A percentile compares a stretch with the other conserved stretches of the same genome.
Evolutionary conservation across 2,113 vertebrate genomes (phyloP).

Genomic region (Dryoscopus gambensis): DNA sequence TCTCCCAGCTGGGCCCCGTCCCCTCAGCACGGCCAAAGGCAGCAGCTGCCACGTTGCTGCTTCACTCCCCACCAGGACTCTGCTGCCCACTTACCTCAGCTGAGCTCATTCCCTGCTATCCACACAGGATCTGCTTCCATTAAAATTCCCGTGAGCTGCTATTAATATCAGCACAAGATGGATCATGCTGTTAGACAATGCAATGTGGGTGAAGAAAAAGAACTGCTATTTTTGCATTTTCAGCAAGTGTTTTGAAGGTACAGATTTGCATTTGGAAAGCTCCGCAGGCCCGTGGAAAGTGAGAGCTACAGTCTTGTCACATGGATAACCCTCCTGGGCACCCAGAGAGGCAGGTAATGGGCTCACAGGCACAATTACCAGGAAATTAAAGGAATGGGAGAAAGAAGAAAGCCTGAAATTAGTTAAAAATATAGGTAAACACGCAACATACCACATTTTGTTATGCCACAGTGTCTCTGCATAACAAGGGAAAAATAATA

Average conservation of each 20-base stretch:
- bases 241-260: neutral
- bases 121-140: neutral
- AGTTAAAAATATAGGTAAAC: neutral
- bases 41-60: neutral
- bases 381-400: neutral
- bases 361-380: neutral
- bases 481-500: slow-evolving; percentile 45
- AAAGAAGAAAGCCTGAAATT: neutral
- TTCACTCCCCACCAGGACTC: neutral
- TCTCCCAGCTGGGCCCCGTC: neutral
- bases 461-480: neutral
- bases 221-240: neutral
- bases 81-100: neutral
- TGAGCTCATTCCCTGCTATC: neutral
- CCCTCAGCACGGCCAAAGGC: no score
- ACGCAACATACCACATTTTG: neutral
- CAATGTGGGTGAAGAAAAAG: no score
- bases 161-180: neutral
- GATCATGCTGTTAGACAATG: neutral
- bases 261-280: neutral
- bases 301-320: neutral
- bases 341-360: neutral
- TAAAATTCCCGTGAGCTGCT: neutral
- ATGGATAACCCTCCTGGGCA: neutral
- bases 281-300: neutral